Evolutionary conservation across 2,888 invertebrate genomes (phyloP).

Genomic region (Andrena fulva): DNA sequence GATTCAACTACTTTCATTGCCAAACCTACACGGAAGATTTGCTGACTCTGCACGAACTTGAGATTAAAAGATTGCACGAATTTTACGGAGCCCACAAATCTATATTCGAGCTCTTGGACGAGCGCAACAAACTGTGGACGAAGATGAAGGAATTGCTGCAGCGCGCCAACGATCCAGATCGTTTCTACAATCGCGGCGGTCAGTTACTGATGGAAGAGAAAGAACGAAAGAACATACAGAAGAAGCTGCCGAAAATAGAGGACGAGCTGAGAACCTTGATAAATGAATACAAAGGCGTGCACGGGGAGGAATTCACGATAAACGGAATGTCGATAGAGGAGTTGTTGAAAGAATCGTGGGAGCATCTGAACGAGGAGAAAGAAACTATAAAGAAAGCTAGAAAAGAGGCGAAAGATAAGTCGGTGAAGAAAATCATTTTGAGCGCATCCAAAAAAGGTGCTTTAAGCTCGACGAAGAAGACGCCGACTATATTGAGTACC

Average conservation of each 20-base stretch:
- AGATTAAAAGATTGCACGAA: conserved; percentile 89
- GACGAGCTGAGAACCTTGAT: conserved; percentile 87
- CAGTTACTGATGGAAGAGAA: conserved; percentile 94
- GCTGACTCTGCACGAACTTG: conserved; percentile 91
- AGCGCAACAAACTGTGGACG: conserved; percentile 85
- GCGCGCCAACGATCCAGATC: conserved; percentile 91
- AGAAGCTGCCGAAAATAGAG: conserved; percentile 91
- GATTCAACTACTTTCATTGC: conserved; percentile 88
- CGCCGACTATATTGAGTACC: conserved; percentile 40
- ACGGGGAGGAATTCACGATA: conserved; percentile 87
- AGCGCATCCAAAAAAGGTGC: conserved; percentile 77
- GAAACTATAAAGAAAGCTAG: conserved; percentile 80
- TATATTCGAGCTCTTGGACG: conserved; percentile 88
- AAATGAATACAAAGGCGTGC: conserved; percentile 81
- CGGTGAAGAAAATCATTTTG: conserved; percentile 77
- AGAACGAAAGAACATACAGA: conserved; percentile 91
- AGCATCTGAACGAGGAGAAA: conserved; percentile 87
- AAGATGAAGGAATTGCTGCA: conserved; percentile 92
- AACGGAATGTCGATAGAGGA: conserved; percentile 88
- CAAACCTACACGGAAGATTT: conserved; percentile 93
- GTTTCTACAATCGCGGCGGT: conserved; percentile 95
- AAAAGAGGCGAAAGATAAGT: conserved; percentile 65
- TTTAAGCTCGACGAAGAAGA: conserved; percentile 75
- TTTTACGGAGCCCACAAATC: conserved; percentile 87
- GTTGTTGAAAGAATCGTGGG: conserved; percentile 88